Base-by-base conservation (phyloP, 1,140 invertebrate genomes). In the Drosophila sechellia region DNA sequence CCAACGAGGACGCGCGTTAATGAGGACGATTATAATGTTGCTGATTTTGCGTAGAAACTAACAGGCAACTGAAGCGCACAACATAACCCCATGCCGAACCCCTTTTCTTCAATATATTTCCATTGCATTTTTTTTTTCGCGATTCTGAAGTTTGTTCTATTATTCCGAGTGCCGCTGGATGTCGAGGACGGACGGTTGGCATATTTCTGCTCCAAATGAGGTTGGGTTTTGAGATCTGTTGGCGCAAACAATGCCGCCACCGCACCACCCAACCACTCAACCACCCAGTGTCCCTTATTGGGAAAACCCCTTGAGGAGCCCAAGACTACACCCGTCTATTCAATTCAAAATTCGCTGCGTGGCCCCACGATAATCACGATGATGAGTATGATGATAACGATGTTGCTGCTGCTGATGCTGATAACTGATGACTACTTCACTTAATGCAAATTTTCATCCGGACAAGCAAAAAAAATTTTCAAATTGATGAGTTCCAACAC, bases 21-120 rank as follows among this genome's bases (percentile, higher is more conserved):
- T 89, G 84, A 89, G 84, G 79, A 89, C 84, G 84, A 89, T 89
- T 89, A 89, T 89, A 89, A 89, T 89, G 84, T 89, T 84, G 79
- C 83, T 87, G 83, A 87, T 87, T 87, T 87, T 77, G 83, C 79
- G 83, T 87, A 79, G 72, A 84, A 87, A 83, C 83, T 86, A 83
- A 86, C 84, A 79, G 83, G 83, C 83, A 75, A 81, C 73, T 86
- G 68, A 81, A 72, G 64, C 60, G 60, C 45, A 52, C 27, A 37
- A 27, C 46, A 55, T 25, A 43, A 10, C 11, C 8, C 34, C 20
- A 17, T 5, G 22, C 15, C 10, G 1, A 17, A 50, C 55, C 46
- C 42, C 0, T n/a, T 27, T 37, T 22, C 8, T 0, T 15, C 3
- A 5, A 10, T 27, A 27, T 20, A 8, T 39, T 11, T n/a, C 12